Base-by-base conservation (phyloP, 2,113 vertebrate genomes). In the Otocyon megalotis region DNA sequence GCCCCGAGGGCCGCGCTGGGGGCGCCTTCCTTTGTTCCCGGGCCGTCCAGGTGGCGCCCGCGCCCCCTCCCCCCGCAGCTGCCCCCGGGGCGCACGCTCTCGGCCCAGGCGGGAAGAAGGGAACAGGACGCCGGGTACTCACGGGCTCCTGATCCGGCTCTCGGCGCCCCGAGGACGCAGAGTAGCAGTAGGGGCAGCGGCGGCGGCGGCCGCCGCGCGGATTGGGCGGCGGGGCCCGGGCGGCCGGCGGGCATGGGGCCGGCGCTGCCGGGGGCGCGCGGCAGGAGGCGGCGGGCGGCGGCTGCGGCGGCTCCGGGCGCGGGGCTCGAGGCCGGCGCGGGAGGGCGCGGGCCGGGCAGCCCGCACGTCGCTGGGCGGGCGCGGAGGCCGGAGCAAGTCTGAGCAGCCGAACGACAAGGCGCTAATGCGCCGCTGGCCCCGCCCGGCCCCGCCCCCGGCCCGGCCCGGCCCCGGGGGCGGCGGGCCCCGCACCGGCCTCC, bases 331-430 rank as follows among this genome's bases (percentile, higher is more conserved):
- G 62, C 26, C 71, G 93, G 90, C 69, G 79, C 72, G 50, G 94
- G 95, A 84, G 94, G 72, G 97, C 92, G 97, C 96, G 90, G 96
- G 74, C 85, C 91, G 56, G 92, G 92, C 30, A 96, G 97, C 97
- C 96, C 96, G 93, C 97, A 97, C 97, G 98, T 98, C 95, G 94
- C 96, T 93, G 94, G 92, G 96, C 95, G 86, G 96, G 96, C 90
- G 98, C 98, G 97, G 98, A 98, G 97, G 98, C 98, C 98, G 98
- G 97, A 98, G 99, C 99, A 98, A 98, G 99, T 99, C 99, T 99
- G 99, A 98, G 99, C 99, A 98, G 98, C 98, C 94, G 98, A 99
- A 99, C 98, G 99, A 99, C 99, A 99, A 99, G 99, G 99, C 98
- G 98, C 99, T 98, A 97, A 98, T 98, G 94, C 97, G 97, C 96